These are phyloP conservation scores for Idaea biselata DNA, from an alignment of 2,888 invertebrate species.

Conservation along the genomic window DNA sequence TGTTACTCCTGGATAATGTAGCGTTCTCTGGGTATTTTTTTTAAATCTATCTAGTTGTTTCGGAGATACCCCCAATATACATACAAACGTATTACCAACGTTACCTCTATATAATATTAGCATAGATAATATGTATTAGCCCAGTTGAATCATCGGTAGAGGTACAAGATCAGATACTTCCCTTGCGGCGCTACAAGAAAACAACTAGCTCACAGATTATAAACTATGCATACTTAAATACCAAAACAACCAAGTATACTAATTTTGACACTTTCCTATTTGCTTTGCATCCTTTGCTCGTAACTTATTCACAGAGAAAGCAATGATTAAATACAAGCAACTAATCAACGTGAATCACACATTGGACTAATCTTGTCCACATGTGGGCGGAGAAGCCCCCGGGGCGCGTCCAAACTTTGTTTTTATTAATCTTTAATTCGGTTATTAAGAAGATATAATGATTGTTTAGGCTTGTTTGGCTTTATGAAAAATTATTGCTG, in stretches of 20 bases:
- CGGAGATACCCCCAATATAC: no score
- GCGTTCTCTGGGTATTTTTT: no score
- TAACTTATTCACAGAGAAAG: slow-evolving; percentile 3
- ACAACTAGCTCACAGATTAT: background rate
- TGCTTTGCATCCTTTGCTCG: background rate
- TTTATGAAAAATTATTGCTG: background rate
- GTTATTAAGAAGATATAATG: slow-evolving; percentile 2
- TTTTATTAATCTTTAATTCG: slow-evolving; percentile 4
- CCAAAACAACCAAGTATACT: background rate
- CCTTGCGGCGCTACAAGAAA: background rate
- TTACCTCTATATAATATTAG: no score
- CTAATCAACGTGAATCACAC: slow-evolving; percentile 4
- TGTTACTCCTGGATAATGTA: no score
- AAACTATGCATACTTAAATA: background rate
- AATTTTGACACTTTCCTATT: background rate
- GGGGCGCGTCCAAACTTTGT: background rate
- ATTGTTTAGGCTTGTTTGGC: background rate
- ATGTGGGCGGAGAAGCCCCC: slow-evolving; percentile 2
- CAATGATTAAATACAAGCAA: background rate
- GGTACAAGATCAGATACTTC: background rate
- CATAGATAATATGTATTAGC: no score
- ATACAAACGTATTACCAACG: no score
- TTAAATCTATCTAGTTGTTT: no score
- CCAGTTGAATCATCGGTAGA: background rate
- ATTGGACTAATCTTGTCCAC: background rate